Evolutionary conservation across 2,888 invertebrate genomes (phyloP).

Genomic region (Labia minor): DNA sequence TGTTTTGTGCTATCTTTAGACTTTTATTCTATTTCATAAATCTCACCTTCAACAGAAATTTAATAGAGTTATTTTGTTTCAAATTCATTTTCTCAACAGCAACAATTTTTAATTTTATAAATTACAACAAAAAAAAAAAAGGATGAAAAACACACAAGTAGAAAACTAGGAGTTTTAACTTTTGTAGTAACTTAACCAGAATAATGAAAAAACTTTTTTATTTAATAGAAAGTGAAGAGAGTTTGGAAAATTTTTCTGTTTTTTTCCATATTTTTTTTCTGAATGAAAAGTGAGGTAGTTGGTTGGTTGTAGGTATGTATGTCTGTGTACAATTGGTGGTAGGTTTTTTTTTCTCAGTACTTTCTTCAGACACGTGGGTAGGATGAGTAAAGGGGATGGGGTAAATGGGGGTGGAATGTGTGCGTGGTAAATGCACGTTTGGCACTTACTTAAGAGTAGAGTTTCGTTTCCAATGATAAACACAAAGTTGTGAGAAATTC

Average conservation of each 20-base stretch:
- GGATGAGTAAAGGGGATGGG: neutral
- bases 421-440: neutral
- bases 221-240: neutral
- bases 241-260: neutral
- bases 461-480: conserved; percentile 13
- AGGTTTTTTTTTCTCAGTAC: too few relatives aligned
- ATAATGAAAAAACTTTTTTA: neutral
- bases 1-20: too few relatives aligned
- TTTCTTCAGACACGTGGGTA: too few relatives aligned
- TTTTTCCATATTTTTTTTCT: neutral
- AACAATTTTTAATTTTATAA: neutral
- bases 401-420: neutral
- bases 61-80: too few relatives aligned
- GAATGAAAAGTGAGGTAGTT: neutral
- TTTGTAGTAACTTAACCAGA: neutral
- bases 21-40: too few relatives aligned
- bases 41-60: too few relatives aligned
- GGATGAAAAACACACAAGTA: neutral
- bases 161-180: too few relatives aligned
- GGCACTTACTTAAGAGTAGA: conserved; percentile 13
- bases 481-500: conserved; percentile 13
- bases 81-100: too few relatives aligned
- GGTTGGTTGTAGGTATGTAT: too few relatives aligned
- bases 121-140: neutral
- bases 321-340: too few relatives aligned